Percentiles rank a stretch among this genome's conserved stretches.
Evolutionary conservation across 2,888 invertebrate genomes (phyloP).

Genomic region (Tetragnatha montana): DNA sequence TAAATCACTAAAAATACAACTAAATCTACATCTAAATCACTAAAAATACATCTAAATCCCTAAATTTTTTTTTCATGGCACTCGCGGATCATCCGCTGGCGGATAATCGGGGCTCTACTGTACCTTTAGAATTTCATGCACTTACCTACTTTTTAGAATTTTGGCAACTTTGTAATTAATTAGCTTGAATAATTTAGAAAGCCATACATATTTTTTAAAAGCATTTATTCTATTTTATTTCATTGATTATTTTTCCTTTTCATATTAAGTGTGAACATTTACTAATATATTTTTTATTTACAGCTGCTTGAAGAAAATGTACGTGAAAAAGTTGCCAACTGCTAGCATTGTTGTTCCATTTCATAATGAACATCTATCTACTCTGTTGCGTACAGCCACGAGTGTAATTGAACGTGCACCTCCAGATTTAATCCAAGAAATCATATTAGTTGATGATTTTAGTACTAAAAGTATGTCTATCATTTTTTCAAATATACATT

Average conservation of each 20-base stretch:
- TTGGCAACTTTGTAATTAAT: too few species aligned
- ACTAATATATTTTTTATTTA: neutral
- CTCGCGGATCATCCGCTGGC: too few species aligned
- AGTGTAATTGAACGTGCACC: constrained; percentile 91
- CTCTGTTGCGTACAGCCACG: constrained; percentile 85
- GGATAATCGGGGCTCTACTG: too few species aligned
- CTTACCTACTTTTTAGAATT: too few species aligned
- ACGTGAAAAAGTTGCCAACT: constrained; percentile 83
- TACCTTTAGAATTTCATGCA: too few species aligned
- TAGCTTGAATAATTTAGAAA: too few species aligned
- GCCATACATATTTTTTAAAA: too few species aligned
- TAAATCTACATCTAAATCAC: too few species aligned
- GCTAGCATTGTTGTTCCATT: constrained; percentile 94
- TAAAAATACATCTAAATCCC: too few species aligned
- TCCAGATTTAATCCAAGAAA: constrained; percentile 84
- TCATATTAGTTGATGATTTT: constrained; percentile 87
- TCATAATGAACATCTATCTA: constrained; percentile 94
- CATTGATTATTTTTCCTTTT: neutral
- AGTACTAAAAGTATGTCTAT: constrained; percentile 73
- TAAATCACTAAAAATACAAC: too few species aligned
- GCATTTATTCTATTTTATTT: neutral
- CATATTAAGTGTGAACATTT: neutral
- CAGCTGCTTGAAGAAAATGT: constrained; percentile 83
- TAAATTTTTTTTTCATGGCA: too few species aligned
- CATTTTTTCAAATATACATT: too few species aligned